Evolutionary conservation across 2,888 invertebrate species (phyloP), one percentile per base, ranked within the genome.

Genomic region (Drosophila meridionalis): DNA sequence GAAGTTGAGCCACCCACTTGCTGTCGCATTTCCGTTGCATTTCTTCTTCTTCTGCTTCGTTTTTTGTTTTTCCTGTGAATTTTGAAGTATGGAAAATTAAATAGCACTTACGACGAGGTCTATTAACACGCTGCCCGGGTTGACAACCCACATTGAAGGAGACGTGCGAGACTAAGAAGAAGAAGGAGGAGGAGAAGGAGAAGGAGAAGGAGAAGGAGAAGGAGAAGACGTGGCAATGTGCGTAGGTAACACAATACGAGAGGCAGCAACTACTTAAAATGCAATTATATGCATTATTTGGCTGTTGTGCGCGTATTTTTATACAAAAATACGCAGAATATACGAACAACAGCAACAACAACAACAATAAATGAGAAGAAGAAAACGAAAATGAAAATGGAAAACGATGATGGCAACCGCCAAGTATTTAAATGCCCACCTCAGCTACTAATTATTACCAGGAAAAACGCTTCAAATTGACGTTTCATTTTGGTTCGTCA

Each of bases 371-470:
- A 43, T 9, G 43, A 50, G 34, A 50, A 60, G n/a, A 36, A 40
- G 48, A 69, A 62, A 40, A 50, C 12, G 55, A 64, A 78, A 34
- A 69, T 61, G 47, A 68, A 85, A 86, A 77, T 80, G 84, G 77
- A 80, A 69, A 78, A 85, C 75, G 73, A 69, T 63, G 69, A 73
- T 72, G 73, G 78, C 75, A 73, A 73, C 71, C 78, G 82, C 74
- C 71, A 83, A 87, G 91, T 87, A 91, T 88, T 91, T 92, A 92
- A 91, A 91, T 92, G 83, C 90, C 91, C 91, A 91, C 91, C 91
- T 89, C 90, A 82, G 90, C 91, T 90, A 91, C 92, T 92, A 92
- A 92, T 92, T 92, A 92, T 90, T 92, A 92, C 92, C 90, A 90
- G 86, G 92, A 92, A 92, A 92, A 92, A 89, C 88, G 83, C 92